A percentile compares a stretch with the other conserved stretches of the same genome.
phyloP scores from a whole-genome alignment of 2,888 invertebrate species.

The Mythimna ferrago region DNA sequence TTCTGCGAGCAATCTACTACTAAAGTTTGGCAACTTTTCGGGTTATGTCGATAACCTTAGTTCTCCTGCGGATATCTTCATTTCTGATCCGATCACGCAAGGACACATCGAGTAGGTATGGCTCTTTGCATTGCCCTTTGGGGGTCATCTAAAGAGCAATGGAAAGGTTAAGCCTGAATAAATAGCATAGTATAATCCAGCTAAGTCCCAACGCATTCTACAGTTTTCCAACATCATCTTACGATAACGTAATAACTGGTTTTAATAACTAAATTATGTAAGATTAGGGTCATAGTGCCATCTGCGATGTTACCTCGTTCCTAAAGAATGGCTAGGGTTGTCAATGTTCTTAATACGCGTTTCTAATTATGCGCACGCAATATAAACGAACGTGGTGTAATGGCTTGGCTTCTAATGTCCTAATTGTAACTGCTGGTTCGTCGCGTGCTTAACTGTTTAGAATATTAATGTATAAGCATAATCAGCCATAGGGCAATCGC shows the following conservation, averaged over 20 bases:
- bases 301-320: constrained; percentile 57
- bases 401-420: constrained; percentile 45
- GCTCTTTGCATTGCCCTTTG: no score
- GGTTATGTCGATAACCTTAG: no score
- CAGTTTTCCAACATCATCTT: constrained; percentile 29
- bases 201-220: constrained; percentile 20
- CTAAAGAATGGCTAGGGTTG: constrained; percentile 68
- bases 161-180: neutral
- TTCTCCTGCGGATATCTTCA: no score
- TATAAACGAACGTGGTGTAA: constrained; percentile 63
- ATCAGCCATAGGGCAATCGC: no score
- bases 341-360: constrained; percentile 72
- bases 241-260: constrained; percentile 57
- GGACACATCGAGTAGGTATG: no score
- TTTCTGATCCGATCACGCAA: no score
- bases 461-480: constrained; percentile 54
- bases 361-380: constrained; percentile 81
- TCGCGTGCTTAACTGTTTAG: constrained; percentile 41
- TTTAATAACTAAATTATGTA: constrained; percentile 60
- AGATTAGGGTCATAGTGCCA: constrained; percentile 62
- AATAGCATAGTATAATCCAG: constrained; percentile 6
- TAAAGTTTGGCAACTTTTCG: no score
- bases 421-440: constrained; percentile 42
- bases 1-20: no score
- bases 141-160: no score